Evolutionary conservation across 1,140 invertebrate genomes (phyloP), one percentile per base, ranked within the genome.

Genomic region (Scaptomyza montana): DNA sequence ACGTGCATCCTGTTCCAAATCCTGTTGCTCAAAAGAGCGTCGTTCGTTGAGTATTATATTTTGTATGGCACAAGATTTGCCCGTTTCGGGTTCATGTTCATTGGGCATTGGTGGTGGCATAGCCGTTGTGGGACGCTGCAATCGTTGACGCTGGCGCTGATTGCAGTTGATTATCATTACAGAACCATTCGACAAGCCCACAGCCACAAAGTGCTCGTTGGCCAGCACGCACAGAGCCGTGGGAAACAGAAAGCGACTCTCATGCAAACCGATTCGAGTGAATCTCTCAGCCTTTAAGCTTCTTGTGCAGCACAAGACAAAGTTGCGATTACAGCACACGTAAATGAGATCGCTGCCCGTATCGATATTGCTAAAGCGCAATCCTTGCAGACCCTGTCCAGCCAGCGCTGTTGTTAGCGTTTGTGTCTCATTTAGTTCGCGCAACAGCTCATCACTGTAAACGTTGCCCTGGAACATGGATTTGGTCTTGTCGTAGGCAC

Each of bases 11-110:
- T 65, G 45, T 46, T 30, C 65, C 46, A 54, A 10, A 36, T 60
- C 30, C 62, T 77, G 66, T 13, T 84, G 66, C 13, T 92, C 80
- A 28, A 84, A 89, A 12, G 78, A 78, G 41, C 78, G 77, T 8
- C 90, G 78, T 28, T 91, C 89, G 56, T 90, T 91, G 5, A 90
- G 77, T 28, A 92, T 87, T 13, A 92, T 92, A 39, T 92, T 92
- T 63, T 92, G 91, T 46, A 92, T 92, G 53, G 91, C 91, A 51
- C 91, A 92, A 6, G 91, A 92, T 72, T 92, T 92, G 12, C 87
- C 90, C 7, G 76, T 90, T 5, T 87, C 80, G 0, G 65, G 56
- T 47, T 80, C 86, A 6, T 41, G 59, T 2, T 60, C 65, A 25
- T 25, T 25, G 53, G 55, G 49, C 0, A 10, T 50, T 13, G 67